phyloP scores from a whole-genome alignment of 1,140 invertebrate genomes.

The Xylocopa sonorina region DNA sequence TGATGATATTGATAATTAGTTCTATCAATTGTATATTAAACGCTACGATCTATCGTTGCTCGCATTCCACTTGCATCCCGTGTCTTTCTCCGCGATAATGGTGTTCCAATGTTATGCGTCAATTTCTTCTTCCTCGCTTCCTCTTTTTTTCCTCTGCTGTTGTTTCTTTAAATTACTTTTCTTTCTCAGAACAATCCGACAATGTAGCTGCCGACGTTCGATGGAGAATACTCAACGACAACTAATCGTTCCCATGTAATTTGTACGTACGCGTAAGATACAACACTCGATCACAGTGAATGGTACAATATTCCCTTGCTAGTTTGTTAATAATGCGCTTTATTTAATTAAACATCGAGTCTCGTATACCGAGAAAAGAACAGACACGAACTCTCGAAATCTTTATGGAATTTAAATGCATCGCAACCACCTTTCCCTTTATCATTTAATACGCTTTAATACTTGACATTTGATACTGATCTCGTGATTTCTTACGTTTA shows the following conservation, averaged over 20 bases:
- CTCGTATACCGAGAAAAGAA: slow-evolving; percentile 10
- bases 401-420: slow-evolving; percentile 18
- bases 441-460: slow-evolving; percentile 19
- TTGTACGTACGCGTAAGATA: slow-evolving; percentile 12
- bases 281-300: slow-evolving; percentile 19
- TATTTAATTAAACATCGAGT: slow-evolving; percentile 24
- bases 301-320: slow-evolving; percentile 5
- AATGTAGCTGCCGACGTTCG: neutral
- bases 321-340: neutral
- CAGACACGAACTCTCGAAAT: slow-evolving; percentile 30
- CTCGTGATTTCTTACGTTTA: slow-evolving; percentile 1
- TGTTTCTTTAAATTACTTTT: neutral
- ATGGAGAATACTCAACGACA: neutral
- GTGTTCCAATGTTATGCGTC: slow-evolving; percentile 38
- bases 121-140: neutral
- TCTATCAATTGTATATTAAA: slow-evolving; percentile 50
- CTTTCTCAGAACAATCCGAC: slow-evolving; percentile 1
- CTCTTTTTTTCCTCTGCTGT: neutral
- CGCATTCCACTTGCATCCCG: slow-evolving; percentile 38
- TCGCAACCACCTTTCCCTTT: too few relatives aligned
- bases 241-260: neutral
- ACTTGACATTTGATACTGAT: slow-evolving; percentile 20
- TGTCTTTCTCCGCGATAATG: slow-evolving; percentile 37
- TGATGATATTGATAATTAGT: slow-evolving; percentile 76
- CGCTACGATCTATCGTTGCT: slow-evolving; percentile 52